Percentiles rank a stretch among this genome's conserved stretches.
phyloP scores from a whole-genome alignment of 2,888 invertebrate species.

The Protonemura montana region DNA sequence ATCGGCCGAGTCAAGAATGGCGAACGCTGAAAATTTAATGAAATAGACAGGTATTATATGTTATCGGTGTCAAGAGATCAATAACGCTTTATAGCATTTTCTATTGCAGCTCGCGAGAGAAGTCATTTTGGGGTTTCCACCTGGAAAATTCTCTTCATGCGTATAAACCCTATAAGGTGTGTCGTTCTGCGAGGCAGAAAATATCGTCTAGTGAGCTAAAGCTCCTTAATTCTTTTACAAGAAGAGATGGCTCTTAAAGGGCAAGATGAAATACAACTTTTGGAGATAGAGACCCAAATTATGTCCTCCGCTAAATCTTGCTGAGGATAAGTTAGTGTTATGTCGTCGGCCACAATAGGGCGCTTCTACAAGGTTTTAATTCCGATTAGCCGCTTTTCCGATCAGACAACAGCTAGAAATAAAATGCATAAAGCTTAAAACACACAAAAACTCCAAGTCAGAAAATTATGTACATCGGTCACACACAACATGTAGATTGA shows the following conservation, averaged over 20 bases:
- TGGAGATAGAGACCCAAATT: not conserved
- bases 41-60: conserved; percentile 2
- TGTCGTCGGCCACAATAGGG: no score
- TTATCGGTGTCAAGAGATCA: conserved; percentile 2
- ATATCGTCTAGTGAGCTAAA: not conserved
- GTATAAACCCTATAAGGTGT: not conserved
- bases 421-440: not conserved
- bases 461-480: not conserved
- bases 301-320: no score
- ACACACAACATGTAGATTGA: not conserved
- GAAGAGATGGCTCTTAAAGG: not conserved
- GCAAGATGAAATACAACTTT: not conserved
- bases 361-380: no score
- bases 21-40: not conserved
- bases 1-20: not conserved
- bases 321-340: no score
- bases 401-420: not conserved
- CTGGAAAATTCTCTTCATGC: not conserved
- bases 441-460: no score
- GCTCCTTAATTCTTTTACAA: not conserved
- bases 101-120: not conserved
- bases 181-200: not conserved
- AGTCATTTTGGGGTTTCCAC: not conserved
- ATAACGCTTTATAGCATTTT: conserved; percentile 1
- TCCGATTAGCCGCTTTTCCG: no score